phyloP scores from a whole-genome alignment of 1,140 invertebrate species.

The Bombus haemorrhoidalis region DNA sequence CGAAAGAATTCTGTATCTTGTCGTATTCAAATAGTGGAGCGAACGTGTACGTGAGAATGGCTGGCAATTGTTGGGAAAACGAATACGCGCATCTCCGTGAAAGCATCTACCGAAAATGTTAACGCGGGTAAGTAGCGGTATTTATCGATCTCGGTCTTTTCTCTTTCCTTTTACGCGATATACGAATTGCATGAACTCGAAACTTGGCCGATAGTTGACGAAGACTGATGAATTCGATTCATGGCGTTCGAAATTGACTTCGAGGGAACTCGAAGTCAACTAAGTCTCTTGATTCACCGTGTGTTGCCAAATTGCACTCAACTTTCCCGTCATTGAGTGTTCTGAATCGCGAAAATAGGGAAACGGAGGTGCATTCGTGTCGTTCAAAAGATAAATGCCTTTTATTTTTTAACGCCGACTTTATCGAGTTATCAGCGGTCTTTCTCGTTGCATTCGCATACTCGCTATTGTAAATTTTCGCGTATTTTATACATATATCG shows the following conservation, averaged over 20 bases:
- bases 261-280: background rate
- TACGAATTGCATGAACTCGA: background rate
- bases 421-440: background rate
- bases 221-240: slow-evolving; percentile 20
- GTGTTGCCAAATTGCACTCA: slow-evolving; percentile 23
- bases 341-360: background rate
- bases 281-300: background rate
- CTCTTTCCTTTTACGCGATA: background rate
- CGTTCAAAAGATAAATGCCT: background rate
- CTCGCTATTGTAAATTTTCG: background rate
- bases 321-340: background rate
- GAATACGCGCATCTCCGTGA: background rate
- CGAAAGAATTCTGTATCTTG: background rate
- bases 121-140: background rate
- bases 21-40: background rate
- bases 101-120: background rate
- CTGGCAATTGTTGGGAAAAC: background rate
- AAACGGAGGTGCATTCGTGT: background rate
- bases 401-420: background rate
- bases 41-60: background rate
- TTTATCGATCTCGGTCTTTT: background rate
- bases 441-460: background rate
- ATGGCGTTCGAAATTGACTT: slow-evolving; percentile 4
- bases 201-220: background rate
- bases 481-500: no score